Percentiles rank a stretch among this genome's conserved stretches.
These are phyloP conservation scores for Philotrypesis tridentata DNA, from an alignment of 1,140 invertebrate genomes.

Conservation along the genomic window DNA sequence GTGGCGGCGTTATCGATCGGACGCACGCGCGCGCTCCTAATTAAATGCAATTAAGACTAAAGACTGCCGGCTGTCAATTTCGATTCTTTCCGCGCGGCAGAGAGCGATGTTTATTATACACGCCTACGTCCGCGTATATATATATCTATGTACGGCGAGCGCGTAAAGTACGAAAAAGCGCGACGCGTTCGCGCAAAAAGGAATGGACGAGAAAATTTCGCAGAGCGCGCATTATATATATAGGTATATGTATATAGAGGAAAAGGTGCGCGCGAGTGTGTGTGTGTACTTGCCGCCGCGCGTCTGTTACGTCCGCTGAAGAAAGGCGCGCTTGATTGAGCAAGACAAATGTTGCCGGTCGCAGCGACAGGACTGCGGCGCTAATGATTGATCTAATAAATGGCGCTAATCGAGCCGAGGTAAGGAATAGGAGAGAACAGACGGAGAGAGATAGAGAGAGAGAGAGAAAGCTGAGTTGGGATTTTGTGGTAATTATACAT, in stretches of 20 bases:
- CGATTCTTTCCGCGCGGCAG: no score
- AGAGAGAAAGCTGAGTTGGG: not conserved
- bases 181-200: not conserved
- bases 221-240: no score
- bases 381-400: conserved; percentile 43
- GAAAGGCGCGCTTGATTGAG: conserved; percentile 22
- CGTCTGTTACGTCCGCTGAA: not conserved
- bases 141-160: no score
- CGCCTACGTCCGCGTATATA: no score
- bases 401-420: conserved; percentile 23
- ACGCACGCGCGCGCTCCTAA: not conserved
- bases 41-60: conserved; percentile 40
- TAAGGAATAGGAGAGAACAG: no score
- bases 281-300: not conserved
- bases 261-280: no score
- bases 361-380: not conserved
- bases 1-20: no score
- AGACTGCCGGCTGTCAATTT: conserved; percentile 14
- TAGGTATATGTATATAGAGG: no score
- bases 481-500: no score
- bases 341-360: conserved; percentile 19
- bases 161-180: not conserved
- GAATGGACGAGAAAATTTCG: conserved; percentile 20
- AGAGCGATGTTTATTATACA: no score
- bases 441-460: no score